Base-by-base conservation (phyloP, 2,113 vertebrate genomes). In the Sprattus sprattus region DNA sequence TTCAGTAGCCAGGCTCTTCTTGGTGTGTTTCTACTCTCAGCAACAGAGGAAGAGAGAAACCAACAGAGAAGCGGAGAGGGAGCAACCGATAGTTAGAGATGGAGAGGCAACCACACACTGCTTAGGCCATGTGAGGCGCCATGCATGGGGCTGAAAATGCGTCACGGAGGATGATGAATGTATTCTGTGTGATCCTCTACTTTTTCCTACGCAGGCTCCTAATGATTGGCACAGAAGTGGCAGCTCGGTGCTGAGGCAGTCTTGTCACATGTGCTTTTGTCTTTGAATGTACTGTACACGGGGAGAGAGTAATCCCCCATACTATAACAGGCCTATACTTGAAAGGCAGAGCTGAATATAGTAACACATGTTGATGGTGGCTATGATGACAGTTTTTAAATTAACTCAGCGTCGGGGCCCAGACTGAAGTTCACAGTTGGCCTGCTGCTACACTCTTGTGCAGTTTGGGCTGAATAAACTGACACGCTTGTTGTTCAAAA, bases 141-240 rank as follows among this genome's bases (percentile, higher is more conserved):
- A 20, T 22, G 54, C 20, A 44, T 11, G 9, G 28, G 25, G 1
- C 16, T 1, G 28, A 78, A 78, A 44, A 16, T 16, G 15, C 39
- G 71, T 39, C 13, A 32, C 28, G 15, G 71, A 4, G 13, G 25
- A 78, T 78, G 71, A 78, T 78, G 15, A 32, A 78, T 78, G 28
- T 78, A 78, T 78, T 78, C 71, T 78, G 71, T 78, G 25, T 78
- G 71, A 78, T 78, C 71, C 32, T 78, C 25, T 8, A 15, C 11
- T 78, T 78, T 78, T 13, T 22, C 54, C 54, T n/a, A 60, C 20
- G 5, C 10, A 32, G 71, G 32, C 71, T 32, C 71, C 7, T 39
- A 78, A 78, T 78, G 71, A 78, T 39, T 78, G 32, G 2, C 25
- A 78, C 28, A 32, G 28, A 39, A 15, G 25, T 78, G 28, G 71